Evolutionary conservation across 2,888 invertebrate species (phyloP), one percentile per base, ranked within the genome.

Genomic region (Electrophaes corylata): DNA sequence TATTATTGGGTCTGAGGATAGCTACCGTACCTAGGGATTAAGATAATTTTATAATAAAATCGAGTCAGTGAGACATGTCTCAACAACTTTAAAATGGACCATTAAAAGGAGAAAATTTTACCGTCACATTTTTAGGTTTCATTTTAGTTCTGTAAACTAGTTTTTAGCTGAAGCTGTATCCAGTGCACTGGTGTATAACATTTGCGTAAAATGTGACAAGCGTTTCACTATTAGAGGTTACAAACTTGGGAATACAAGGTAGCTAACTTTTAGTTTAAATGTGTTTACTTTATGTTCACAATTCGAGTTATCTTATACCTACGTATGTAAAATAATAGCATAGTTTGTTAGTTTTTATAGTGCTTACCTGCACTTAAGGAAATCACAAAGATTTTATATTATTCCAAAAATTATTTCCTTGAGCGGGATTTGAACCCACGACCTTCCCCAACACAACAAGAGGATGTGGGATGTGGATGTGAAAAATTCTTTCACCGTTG

Each of bases 251-350:
- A 31, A 48, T 33, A 49, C 53, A 48, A 49, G 53, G 40, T n/a
- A 14, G 41, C 20, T 10, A 47, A 46, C 40, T 50, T 50, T 23
- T 20, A 48, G 43, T 57, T 47, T n/a, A 43, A 44, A 53, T 53
- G 44, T 58, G 39, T 53, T 57, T 56, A 33, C 49, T 50, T 48
- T 44, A 58, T 44, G 49, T 49, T 48, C 48, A 44, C 33, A 12
- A 57, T 46, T 12, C 46, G 18, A 14, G 35, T n/a, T n/a, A n/a
- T n/a, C n/a, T n/a, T n/a, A n/a, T n/a, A n/a, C n/a, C n/a, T n/a
- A 45, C 19, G 48, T 29, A 6, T 29, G 26, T 29, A 29, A 8
- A 10, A 10, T 29, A 1, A 2, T n/a, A n/a, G n/a, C n/a, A n/a
- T n/a, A n/a, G n/a, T n/a, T n/a, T n/a, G n/a, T n/a, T n/a, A n/a